Evolutionary conservation across 2,797 vertebrate genomes (phyloP), one percentile per base, ranked within the genome.

Genomic region (Simalia tracyae): DNA sequence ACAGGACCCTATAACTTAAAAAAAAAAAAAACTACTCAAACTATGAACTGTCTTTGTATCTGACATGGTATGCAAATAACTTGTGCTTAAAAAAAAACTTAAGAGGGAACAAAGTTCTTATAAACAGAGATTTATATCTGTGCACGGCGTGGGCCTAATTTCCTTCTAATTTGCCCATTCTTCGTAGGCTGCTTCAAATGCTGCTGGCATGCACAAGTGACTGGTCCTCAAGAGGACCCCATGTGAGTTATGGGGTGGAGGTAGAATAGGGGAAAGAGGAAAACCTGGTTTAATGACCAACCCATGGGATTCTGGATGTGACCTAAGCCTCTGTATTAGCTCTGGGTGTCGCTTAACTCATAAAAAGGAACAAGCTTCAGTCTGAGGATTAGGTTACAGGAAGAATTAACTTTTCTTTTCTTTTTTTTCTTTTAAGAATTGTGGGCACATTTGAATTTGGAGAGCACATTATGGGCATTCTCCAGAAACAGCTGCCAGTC

Each of bases 31-130:
- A 92, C 7, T 56, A 63, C 4, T 87, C 12, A 59, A 17, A 1
- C 81, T 89, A 88, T 5, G 92, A 63, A 91, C 50, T 56, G 36
- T 92, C 4, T 92, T 94, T 92, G 94, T 94, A 94, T 12, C 87
- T 11, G 6, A 14, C 90, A 26, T 28, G 2, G 3, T 56, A 60
- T 0, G 0, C 90, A 2, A 1, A 94, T 15, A 90, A 88, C 84
- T 91, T 89, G 22, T 24, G 89, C 24, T 90, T 31, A 86, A 19
- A 90, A 93, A 92, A 59, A 72, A 59, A 90, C 84, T 8, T 56
- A 42, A 3, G 56, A 84, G 89, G 96, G 88, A 96, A 93, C 31
- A 72, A 94, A 94, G n/a, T 17, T 64, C 89, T 63, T 64, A 92
- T 90, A 92, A 90, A 90, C 0, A 7, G 89, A 81, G 93, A 93